These are phyloP conservation scores for Poeciliopsis occidentalis DNA, from an alignment of 2,113 vertebrate genomes.

Conservation along the genomic window DNA sequence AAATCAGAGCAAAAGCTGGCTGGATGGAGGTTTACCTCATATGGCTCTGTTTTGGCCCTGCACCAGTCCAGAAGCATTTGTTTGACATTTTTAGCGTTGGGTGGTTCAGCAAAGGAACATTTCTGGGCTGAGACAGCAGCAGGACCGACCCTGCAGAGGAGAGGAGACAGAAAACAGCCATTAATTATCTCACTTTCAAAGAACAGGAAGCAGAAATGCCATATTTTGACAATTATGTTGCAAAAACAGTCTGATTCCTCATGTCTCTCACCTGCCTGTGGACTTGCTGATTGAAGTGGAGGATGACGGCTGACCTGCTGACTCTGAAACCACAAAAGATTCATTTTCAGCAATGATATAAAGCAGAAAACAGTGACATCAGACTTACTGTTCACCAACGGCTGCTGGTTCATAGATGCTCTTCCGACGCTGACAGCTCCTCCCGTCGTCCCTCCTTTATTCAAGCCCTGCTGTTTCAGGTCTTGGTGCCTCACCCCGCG, in stretches of 20 bases:
- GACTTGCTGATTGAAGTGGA: slow-evolving; percentile 82
- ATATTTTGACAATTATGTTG: not conserved
- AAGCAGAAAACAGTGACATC: not conserved
- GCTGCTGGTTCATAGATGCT: slow-evolving; percentile 51
- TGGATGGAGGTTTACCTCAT: slow-evolving; percentile 84
- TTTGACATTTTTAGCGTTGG: slow-evolving; percentile 95
- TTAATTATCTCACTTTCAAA: not conserved
- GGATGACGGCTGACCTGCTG: slow-evolving; percentile 77
- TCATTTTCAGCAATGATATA: not conserved
- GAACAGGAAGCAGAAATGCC: not conserved
- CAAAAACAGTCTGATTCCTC: not conserved
- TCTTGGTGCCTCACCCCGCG: slow-evolving; percentile 84
- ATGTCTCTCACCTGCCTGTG: slow-evolving; percentile 83
- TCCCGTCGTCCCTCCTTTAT: slow-evolving; percentile 44
- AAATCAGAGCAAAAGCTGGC: slow-evolving; percentile 32
- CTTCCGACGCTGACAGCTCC: slow-evolving; percentile 31
- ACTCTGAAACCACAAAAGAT: slow-evolving; percentile 65
- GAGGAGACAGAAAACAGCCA: slow-evolving; percentile 4
- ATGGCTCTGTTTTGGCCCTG: slow-evolving; percentile 94
- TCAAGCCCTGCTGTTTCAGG: slow-evolving; percentile 69
- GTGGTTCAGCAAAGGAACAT: slow-evolving; percentile 82
- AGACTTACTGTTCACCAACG: slow-evolving; percentile 34
- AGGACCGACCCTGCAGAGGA: slow-evolving; percentile 31
- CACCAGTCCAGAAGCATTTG: slow-evolving; percentile 99
- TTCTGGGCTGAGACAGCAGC: slow-evolving; percentile 71